These are phyloP conservation scores for Zosterops lateralis DNA, from an alignment of 2,113 vertebrate genomes.

Conservation along the genomic window DNA sequence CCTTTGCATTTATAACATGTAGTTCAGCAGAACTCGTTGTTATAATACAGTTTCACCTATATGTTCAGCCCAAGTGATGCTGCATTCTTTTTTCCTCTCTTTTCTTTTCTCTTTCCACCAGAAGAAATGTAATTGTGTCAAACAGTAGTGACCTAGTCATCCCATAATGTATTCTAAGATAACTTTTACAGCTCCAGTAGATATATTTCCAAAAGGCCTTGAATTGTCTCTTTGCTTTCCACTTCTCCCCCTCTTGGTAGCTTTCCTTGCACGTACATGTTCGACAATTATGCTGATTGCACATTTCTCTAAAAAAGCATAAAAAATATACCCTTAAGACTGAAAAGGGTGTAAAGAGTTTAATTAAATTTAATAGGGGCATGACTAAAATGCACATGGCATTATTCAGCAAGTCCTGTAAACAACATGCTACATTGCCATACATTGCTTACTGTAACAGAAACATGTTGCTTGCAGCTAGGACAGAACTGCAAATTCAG, in stretches of 20 bases:
- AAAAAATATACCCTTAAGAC: background rate
- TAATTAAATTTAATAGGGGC: slow-evolving; percentile 43
- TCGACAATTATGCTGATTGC: background rate
- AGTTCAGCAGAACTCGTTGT: background rate
- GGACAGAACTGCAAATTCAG: background rate
- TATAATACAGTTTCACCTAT: background rate
- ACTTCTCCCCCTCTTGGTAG: background rate
- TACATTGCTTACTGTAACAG: background rate
- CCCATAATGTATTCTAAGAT: background rate
- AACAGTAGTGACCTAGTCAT: background rate
- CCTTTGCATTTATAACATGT: too few relatives aligned
- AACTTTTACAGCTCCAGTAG: background rate
- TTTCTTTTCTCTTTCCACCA: background rate
- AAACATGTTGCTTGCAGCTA: background rate
- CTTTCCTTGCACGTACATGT: background rate
- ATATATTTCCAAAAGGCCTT: background rate
- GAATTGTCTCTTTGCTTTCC: background rate
- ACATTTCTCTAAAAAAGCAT: background rate
- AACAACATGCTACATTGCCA: background rate
- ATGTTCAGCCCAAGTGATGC: background rate
- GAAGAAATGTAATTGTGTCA: background rate
- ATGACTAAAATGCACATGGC: slow-evolving; percentile 8
- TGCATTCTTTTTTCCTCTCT: background rate
- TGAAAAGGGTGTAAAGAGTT: background rate
- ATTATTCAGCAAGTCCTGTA: background rate